phyloP scores from a whole-genome alignment of 1,140 invertebrate genomes.

The Neuroterus valhalla region DNA sequence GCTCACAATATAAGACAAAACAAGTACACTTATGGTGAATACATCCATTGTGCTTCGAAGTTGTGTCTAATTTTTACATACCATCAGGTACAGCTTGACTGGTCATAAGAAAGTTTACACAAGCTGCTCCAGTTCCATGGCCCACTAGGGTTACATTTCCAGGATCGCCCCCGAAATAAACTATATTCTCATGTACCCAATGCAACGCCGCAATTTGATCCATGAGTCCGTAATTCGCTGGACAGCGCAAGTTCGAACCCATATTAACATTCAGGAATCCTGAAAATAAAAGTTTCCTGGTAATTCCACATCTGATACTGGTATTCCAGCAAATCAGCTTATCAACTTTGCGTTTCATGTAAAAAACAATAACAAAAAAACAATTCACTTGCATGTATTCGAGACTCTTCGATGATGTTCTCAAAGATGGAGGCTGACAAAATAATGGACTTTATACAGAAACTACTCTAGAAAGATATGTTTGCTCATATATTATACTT shows the following conservation, averaged over 20 bases:
- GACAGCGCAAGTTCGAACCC: conserved; percentile 86
- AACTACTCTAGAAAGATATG: too few relatives aligned
- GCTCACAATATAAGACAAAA: too few relatives aligned
- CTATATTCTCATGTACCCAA: conserved; percentile 96
- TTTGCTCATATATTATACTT: too few relatives aligned
- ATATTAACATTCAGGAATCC: conserved; percentile 92
- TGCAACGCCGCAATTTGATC: conserved; percentile 95
- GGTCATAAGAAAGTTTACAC: conserved; percentile 94
- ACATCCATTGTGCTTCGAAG: too few relatives aligned
- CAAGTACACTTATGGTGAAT: background rate
- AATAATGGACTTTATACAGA: too few relatives aligned
- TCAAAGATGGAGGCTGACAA: too few relatives aligned
- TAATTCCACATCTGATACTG: too few relatives aligned
- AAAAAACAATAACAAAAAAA: too few relatives aligned
- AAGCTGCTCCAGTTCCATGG: conserved; percentile 95
- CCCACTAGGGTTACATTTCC: conserved; percentile 95
- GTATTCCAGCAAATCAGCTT: too few relatives aligned
- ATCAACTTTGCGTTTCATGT: too few relatives aligned
- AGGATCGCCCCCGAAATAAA: conserved; percentile 92
- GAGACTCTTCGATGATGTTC: too few relatives aligned
- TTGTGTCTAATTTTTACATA: conserved; percentile 70
- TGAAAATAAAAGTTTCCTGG: conserved; percentile 75
- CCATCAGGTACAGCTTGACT: conserved; percentile 94
- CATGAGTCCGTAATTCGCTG: conserved; percentile 96
- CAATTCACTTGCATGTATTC: too few relatives aligned